phyloP scores from a whole-genome alignment of 92 coral and sea anemone genomes.

The Phymanthus crucifer region DNA sequence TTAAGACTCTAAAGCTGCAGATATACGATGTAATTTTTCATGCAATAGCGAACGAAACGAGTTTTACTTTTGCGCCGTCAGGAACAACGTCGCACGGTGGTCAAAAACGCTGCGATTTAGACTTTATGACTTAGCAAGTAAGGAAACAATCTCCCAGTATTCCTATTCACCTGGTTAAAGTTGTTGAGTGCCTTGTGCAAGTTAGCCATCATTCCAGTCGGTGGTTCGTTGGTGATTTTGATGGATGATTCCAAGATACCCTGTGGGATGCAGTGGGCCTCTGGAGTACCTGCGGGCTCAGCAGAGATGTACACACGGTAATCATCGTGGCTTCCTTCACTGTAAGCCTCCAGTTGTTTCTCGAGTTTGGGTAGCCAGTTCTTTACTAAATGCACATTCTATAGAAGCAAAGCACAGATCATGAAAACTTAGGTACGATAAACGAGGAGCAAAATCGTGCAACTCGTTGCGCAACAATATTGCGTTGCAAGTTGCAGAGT shows the following conservation, averaged over 20 bases:
- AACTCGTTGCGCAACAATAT: too few species aligned
- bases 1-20: too few species aligned
- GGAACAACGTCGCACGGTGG: too few species aligned
- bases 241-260: constrained; percentile 97
- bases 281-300: constrained; percentile 95
- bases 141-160: background rate
- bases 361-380: constrained; percentile 97
- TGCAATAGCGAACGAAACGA: too few species aligned
- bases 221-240: constrained; percentile 99
- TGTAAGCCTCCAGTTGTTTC: constrained; percentile 93
- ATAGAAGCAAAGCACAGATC: background rate
- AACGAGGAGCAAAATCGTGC: too few species aligned
- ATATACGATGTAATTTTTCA: too few species aligned
- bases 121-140: too few species aligned
- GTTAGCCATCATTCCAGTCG: constrained; percentile 98
- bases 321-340: constrained; percentile 90
- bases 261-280: constrained; percentile 89
- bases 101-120: too few species aligned
- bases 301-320: constrained; percentile 99
- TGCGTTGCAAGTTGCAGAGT: too few species aligned
- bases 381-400: constrained; percentile 98
- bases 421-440: too few species aligned
- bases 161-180: constrained; percentile 80
- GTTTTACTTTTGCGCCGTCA: too few species aligned
- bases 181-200: constrained; percentile 92